These are phyloP conservation scores for Phragmatobia fuliginosa DNA, from an alignment of 2,888 invertebrate species.

Conservation along the genomic window DNA sequence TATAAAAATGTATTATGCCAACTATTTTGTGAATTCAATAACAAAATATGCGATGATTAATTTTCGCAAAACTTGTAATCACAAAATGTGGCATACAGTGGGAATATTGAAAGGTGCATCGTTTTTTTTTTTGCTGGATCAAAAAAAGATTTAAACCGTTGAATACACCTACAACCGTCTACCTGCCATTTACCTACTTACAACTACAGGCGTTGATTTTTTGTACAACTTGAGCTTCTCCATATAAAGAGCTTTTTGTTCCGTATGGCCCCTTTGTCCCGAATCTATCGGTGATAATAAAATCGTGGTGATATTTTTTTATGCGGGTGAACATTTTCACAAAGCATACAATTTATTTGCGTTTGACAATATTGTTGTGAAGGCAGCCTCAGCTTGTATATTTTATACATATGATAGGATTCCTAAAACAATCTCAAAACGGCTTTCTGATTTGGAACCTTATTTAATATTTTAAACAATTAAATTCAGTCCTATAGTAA, in stretches of 20 bases:
- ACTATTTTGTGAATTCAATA: too few species aligned
- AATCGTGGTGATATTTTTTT: slow-evolving; percentile 49
- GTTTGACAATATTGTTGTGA: slow-evolving; percentile 14
- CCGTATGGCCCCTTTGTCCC: slow-evolving; percentile 69
- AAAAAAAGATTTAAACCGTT: slow-evolving; percentile 62
- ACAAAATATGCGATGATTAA: not conserved
- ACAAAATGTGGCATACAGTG: slow-evolving; percentile 55
- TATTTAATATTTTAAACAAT: not conserved
- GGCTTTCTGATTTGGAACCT: not conserved
- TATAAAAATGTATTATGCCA: not conserved
- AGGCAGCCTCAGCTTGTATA: not conserved
- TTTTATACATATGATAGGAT: not conserved
- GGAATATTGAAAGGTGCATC: slow-evolving; percentile 81
- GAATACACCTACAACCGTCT: slow-evolving; percentile 84
- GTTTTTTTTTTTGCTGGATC: slow-evolving; percentile 58
- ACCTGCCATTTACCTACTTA: slow-evolving; percentile 84
- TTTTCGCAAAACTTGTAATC: slow-evolving; percentile 25
- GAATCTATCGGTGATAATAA: slow-evolving; percentile 48
- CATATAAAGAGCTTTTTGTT: slow-evolving; percentile 76
- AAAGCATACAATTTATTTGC: slow-evolving; percentile 20
- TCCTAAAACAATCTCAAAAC: not conserved
- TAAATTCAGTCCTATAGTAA: too few species aligned
- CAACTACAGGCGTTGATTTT: slow-evolving; percentile 80
- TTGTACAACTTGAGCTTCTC: slow-evolving; percentile 64
- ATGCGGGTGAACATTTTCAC: slow-evolving; percentile 35